Evolutionary conservation across 2,888 invertebrate species (phyloP).

Genomic region (Willowsia nigromaculata): DNA sequence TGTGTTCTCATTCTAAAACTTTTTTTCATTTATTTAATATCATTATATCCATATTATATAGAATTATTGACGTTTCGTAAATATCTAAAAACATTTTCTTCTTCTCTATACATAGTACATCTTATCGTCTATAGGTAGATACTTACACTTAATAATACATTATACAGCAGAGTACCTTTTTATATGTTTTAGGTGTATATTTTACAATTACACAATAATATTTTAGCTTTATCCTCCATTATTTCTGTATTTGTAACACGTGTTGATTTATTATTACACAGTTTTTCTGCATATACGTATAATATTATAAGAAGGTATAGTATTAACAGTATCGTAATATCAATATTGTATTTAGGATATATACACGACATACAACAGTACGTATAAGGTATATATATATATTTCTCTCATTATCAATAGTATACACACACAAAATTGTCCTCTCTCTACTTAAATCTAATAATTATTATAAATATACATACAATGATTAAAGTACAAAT

Average conservation of each 20-base stretch:
- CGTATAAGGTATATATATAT: slow-evolving; percentile 1
- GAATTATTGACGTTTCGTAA: slow-evolving; percentile 54
- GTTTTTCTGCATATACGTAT: background rate
- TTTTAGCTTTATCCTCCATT: slow-evolving; percentile 8
- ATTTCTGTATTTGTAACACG: slow-evolving; percentile 7
- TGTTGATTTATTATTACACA: slow-evolving; percentile 8
- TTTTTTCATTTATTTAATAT: slow-evolving; percentile 43
- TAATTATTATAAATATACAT: background rate
- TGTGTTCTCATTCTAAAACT: slow-evolving; percentile 65
- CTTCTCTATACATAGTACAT: slow-evolving; percentile 26
- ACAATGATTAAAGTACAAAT: slow-evolving; percentile 21
- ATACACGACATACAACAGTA: background rate
- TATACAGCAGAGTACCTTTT: slow-evolving; percentile 13
- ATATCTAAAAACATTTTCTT: slow-evolving; percentile 43
- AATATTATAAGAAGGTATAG: background rate
- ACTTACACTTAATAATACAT: slow-evolving; percentile 14
- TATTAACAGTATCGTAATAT: background rate
- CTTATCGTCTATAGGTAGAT: slow-evolving; percentile 6
- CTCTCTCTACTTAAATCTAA: background rate
- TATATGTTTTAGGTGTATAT: background rate
- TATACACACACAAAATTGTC: background rate
- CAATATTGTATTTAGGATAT: slow-evolving; percentile 12
- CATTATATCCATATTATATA: background rate
- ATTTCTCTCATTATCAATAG: background rate
- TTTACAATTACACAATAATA: slow-evolving; percentile 24